A percentile compares a stretch with the other conserved stretches of the same genome.
These are phyloP conservation scores for Drosophila nr. fundita DNA, from an alignment of 2,888 invertebrate genomes.

Conservation along the genomic window DNA sequence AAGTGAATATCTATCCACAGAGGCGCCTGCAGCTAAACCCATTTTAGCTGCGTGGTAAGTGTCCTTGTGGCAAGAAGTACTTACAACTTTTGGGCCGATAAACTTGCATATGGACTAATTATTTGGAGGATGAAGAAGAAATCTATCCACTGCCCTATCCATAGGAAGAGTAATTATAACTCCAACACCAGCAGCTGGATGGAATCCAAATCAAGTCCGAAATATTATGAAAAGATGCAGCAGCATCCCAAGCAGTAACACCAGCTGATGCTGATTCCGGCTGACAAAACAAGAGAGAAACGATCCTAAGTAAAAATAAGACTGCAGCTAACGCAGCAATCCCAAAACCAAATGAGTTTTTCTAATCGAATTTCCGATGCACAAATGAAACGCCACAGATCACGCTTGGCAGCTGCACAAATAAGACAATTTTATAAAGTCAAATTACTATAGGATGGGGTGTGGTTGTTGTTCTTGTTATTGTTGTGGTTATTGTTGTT, in stretches of 20 bases:
- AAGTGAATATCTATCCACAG: neutral
- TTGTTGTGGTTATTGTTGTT: neutral
- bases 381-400: slow-evolving; percentile 36
- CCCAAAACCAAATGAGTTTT: slow-evolving; percentile 8
- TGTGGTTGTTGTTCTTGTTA: neutral
- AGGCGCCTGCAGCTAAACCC: too few relatives aligned
- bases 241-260: neutral
- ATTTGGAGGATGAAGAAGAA: neutral
- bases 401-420: slow-evolving; percentile 17
- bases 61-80: slow-evolving; percentile 21
- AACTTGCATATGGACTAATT: neutral
- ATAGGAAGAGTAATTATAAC: neutral
- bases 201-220: neutral
- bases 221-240: neutral
- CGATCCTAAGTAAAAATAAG: neutral
- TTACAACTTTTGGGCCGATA: slow-evolving; percentile 46
- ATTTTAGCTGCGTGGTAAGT: too few relatives aligned
- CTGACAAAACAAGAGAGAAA: slow-evolving; percentile 1
- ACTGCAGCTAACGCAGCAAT: neutral
- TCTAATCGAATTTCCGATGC: slow-evolving; percentile 15
- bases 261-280: neutral
- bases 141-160: neutral
- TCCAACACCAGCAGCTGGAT: neutral
- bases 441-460: slow-evolving; percentile 5
- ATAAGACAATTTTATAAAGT: slow-evolving; percentile 24